Evolutionary conservation across 2,797 vertebrate genomes (phyloP).

Genomic region (Hemibagrus guttatus): DNA sequence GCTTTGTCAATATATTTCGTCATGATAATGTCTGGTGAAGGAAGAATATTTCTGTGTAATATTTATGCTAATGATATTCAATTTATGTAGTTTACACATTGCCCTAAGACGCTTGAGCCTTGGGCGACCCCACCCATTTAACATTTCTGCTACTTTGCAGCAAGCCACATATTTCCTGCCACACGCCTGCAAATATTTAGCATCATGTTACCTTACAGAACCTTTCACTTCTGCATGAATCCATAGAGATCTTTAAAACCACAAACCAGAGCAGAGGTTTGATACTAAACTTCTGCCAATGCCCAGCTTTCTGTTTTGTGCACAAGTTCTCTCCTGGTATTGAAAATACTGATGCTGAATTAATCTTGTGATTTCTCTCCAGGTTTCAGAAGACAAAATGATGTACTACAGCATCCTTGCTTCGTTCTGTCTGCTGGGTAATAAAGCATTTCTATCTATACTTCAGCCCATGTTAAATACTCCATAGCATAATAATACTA

Average conservation of each 20-base stretch:
- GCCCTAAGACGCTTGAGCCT: no score
- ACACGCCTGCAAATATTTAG: background rate
- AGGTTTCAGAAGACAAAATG: slow-evolving; percentile 61
- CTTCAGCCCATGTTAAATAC: background rate
- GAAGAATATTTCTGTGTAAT: background rate
- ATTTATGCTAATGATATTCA: background rate
- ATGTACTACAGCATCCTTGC: slow-evolving; percentile 63
- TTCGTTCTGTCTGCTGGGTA: slow-evolving; percentile 71
- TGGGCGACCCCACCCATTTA: slow-evolving; percentile 7
- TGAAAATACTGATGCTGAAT: slow-evolving; percentile 10
- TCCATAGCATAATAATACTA: background rate
- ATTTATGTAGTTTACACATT: background rate
- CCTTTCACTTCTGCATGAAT: background rate
- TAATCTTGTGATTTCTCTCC: slow-evolving; percentile 32
- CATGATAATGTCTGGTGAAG: background rate
- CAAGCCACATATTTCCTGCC: background rate
- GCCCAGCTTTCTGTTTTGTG: background rate
- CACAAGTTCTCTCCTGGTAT: background rate
- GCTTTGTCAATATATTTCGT: background rate
- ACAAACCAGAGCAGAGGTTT: background rate
- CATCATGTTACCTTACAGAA: no score
- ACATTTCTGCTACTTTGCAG: background rate
- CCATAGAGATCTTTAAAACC: background rate
- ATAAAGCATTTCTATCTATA: slow-evolving; percentile 37
- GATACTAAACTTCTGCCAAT: background rate